Evolutionary conservation across 53 echinoderm and acorn worm genomes (phyloP).

Genomic region (Patiria pectinifera): DNA sequence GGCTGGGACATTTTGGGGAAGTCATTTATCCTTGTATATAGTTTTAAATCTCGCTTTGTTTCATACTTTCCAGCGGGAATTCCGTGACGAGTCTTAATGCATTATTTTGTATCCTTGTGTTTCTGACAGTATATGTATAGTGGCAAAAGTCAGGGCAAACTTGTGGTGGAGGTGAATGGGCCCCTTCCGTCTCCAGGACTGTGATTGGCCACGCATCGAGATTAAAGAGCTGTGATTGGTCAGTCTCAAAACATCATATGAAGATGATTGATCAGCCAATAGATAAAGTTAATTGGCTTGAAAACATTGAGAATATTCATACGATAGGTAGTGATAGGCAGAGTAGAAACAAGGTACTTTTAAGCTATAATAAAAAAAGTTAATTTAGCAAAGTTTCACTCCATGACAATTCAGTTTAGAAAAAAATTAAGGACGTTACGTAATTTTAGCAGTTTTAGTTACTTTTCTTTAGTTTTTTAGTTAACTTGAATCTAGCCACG

Average conservation of each 20-base stretch:
- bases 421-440: too few relatives aligned
- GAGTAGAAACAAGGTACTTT: too few relatives aligned
- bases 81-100: background rate
- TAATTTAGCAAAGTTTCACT: too few relatives aligned
- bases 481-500: too few relatives aligned
- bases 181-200: conserved; percentile 7
- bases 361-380: background rate
- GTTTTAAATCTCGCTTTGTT: too few relatives aligned
- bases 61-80: background rate
- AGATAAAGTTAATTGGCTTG: background rate
- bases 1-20: too few relatives aligned
- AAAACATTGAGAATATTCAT: too few relatives aligned
- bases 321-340: background rate
- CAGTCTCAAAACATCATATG: background rate
- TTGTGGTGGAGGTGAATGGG: conserved; percentile 72
- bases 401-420: too few relatives aligned
- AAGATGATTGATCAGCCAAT: background rate
- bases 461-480: too few relatives aligned
- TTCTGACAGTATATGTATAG: conserved; percentile 80
- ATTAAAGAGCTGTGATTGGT: background rate
- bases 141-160: conserved; percentile 81
- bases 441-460: too few relatives aligned
- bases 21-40: too few relatives aligned
- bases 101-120: background rate
- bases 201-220: background rate